Base-by-base conservation (phyloP, 2,888 invertebrate genomes). In the Cinara cedri region DNA sequence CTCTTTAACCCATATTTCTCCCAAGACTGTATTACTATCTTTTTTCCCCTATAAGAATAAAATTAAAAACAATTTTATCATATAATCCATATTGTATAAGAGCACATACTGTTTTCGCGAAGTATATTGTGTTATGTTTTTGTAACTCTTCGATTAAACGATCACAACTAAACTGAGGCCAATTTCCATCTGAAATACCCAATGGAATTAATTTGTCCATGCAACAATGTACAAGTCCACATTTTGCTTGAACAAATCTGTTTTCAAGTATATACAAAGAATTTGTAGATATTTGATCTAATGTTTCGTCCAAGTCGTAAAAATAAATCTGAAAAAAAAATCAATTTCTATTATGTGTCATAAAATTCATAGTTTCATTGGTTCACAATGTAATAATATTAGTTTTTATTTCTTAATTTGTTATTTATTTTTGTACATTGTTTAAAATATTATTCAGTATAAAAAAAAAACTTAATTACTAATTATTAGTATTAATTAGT, bases 331-430 rank as follows among this genome's bases (percentile, higher is more conserved):
- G 13, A 0, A 51, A 62, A 57, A 57, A 44, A 1, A 34, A 24
- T 19, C 86, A 0, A 90, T 89, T 34, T 34, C 3, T 34, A 4
- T 6, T 34, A 34, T 3, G 6, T 34, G 34, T 34, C 6, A n/a
- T 34, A 34, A 34, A 34, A 34, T 34, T 34, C 6, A 34, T 34
- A 34, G 34, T 34, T 34, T 34, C 6, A 34, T 34, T 6, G 34
- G 6, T 34, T 34, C 3, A 34, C 6, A 34, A 34, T 34, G 3
- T 4, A 34, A 34, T 34, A 34, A 34, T 34, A 4, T 34, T 34
- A 34, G 34, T 34, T 6, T 34, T 34, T 34, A 34, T 4, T 34
- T 34, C 34, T 34, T 34, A 34, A 34, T 34, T 34, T n/a, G n/a
- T n/a, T n/a, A n/a, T n/a, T n/a, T n/a, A n/a, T n/a, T n/a, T n/a